Base-by-base conservation (phyloP, 2,797 vertebrate genomes). In the Gila robusta region DNA sequence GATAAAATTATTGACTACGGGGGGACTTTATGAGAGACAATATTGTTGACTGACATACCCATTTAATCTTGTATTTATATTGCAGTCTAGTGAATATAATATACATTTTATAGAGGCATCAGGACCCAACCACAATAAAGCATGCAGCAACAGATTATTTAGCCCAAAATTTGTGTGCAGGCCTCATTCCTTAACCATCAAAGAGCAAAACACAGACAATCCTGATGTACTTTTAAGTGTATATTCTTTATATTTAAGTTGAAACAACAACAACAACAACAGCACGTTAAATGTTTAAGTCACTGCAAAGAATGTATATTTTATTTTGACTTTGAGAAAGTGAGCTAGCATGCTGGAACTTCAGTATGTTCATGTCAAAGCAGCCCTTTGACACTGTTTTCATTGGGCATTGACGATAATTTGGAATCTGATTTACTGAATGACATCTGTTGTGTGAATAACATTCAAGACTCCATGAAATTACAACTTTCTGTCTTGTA, bases 381-480 rank as follows among this genome's bases (percentile, higher is more conserved):
- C 41, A 12, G 41, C 44, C 11, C 49, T 69, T 35, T 69, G 66
- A 37, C 32, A 37, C 76, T 59, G 52, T 59, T 71, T 71, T 70
- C 80, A 39, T 17, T 54, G 16, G 35, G 14, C 35, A 11, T n/a
- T 67, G 32, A 69, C 16, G 28, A 80, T 67, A 1, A 80, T 67
- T 66, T 47, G 12, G 19, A 73, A 73, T 47, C 44, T 32, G n/a
- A 74, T 71, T 56, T 54, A 82, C 32, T 41, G 8, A 81, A 81
- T 81, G 35, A 49, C 21, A 56, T 71, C 47, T 69, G 35, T 71
- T 70, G 66, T 54, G 44, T 54, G 44, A 69, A 69, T 37, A 17
- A n/a, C 26, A 81, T 80, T 49, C 23, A 81, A 66, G 49, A 41
- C 23, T 16, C 11, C 5, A 49, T 49, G 8, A 56, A 44, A 44